phyloP scores from a whole-genome alignment of 1,140 invertebrate species.

The Drosophila truncata region DNA sequence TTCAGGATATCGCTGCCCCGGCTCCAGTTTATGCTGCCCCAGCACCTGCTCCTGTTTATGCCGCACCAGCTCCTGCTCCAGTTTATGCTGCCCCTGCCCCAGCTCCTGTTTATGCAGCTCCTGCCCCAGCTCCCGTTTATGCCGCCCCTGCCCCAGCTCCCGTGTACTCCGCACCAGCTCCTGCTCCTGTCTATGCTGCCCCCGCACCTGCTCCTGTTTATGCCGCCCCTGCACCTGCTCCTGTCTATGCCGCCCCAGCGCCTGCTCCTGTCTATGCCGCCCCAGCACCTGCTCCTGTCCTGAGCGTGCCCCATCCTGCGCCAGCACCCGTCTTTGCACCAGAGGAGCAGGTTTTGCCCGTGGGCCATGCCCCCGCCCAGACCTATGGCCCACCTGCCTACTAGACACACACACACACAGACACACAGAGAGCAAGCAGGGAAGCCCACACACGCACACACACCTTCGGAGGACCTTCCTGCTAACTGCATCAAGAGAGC shows the following conservation, averaged over 20 bases:
- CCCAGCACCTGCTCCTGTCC: conserved; percentile 35
- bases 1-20: conserved; percentile 32
- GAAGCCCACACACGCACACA: neutral
- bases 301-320: conserved; percentile 55
- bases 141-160: conserved; percentile 35
- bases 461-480: conserved; percentile 39
- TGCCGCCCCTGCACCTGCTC: conserved; percentile 19
- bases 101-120: conserved; percentile 25
- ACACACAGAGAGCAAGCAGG: conserved; percentile 7
- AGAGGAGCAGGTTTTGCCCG: conserved; percentile 52
- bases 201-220: conserved; percentile 18
- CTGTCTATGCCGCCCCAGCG: conserved; percentile 37
- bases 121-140: conserved; percentile 35
- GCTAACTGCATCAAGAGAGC: conserved; percentile 39
- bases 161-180: conserved; percentile 28
- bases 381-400: conserved; percentile 71
- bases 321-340: conserved; percentile 37
- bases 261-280: conserved; percentile 33
- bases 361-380: conserved; percentile 70
- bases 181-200: conserved; percentile 11
- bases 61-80: conserved; percentile 31
- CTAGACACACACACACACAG: conserved; percentile 25
- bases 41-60: conserved; percentile 29
- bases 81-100: conserved; percentile 35
- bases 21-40: conserved; percentile 36